A percentile compares a stretch with the other conserved stretches of the same genome.
Conservation (phyloP, 2,113 vertebrate genomes). For the Clarias macrocephalus region DNA sequence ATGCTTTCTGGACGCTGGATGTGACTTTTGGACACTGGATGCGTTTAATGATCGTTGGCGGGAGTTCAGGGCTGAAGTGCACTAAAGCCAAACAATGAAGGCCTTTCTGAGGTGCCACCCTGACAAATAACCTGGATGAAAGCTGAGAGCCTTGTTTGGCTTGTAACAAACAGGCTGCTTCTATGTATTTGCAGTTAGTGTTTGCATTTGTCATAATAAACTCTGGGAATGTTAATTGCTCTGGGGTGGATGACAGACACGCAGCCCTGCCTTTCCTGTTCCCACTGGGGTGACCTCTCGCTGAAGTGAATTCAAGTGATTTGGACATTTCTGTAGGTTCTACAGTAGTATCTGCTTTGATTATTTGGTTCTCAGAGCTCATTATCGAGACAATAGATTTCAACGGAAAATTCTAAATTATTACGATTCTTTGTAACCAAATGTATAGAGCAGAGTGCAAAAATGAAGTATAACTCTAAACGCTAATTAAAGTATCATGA, state of each 20-base stretch:
- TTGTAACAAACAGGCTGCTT: neutral
- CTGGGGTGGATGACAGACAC: constrained; percentile 51
- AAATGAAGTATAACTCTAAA: neutral
- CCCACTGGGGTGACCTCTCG: neutral
- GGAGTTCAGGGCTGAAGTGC: constrained; percentile 11
- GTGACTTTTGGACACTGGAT: constrained; percentile 9
- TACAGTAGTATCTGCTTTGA: neutral
- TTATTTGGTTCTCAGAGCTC: neutral
- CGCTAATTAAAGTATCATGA: neutral
- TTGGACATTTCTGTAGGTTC: neutral
- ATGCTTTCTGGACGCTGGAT: neutral
- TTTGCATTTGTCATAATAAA: constrained; percentile 49
- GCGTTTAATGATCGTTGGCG: neutral
- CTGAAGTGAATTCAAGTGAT: neutral
- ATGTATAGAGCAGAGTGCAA: neutral
- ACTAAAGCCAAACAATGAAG: neutral
- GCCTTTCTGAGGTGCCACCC: neutral
- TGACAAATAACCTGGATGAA: constrained; percentile 12
- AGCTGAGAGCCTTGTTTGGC: neutral
- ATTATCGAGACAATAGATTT: neutral
- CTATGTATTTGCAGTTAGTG: constrained; percentile 3
- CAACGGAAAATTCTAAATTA: neutral
- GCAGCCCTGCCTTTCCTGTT: neutral
- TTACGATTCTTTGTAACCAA: neutral
- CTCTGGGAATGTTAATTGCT: constrained; percentile 65